Conservation (phyloP, 2,888 invertebrate species). For the Drymonia ruficornis region DNA sequence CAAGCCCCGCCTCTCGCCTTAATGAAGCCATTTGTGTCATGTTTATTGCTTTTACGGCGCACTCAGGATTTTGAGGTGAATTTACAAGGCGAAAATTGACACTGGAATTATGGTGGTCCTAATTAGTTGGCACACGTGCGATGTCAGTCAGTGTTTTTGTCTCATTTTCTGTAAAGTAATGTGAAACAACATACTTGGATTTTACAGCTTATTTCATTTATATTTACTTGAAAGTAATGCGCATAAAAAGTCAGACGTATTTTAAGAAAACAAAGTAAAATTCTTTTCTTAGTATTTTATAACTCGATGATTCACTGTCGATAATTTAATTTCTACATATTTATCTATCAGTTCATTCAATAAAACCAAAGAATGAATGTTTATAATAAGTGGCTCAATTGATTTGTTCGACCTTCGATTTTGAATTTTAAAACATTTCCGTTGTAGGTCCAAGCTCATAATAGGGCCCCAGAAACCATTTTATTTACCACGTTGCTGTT, state of each 20-base stretch:
- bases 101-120: slow-evolving; percentile 64
- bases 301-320: too few species aligned
- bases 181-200: slow-evolving; percentile 23
- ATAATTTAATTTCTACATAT: too few species aligned
- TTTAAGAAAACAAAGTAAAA: too few species aligned
- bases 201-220: slow-evolving; percentile 22
- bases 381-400: too few species aligned
- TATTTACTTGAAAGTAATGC: slow-evolving; percentile 15
- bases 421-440: too few species aligned
- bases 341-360: too few species aligned
- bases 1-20: slow-evolving; percentile 71
- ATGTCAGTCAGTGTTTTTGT: slow-evolving; percentile 40
- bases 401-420: too few species aligned
- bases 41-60: slow-evolving; percentile 81
- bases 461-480: neutral
- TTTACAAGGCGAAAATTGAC: slow-evolving; percentile 81
- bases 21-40: slow-evolving; percentile 83
- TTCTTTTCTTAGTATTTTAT: too few species aligned
- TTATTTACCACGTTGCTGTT: slow-evolving; percentile 6
- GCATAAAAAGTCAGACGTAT: neutral
- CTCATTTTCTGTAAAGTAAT: slow-evolving; percentile 19
- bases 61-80: slow-evolving; percentile 76
- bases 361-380: too few species aligned
- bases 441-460: too few species aligned
- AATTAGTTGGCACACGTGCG: slow-evolving; percentile 67